Base-by-base conservation (phyloP, 2,888 invertebrate species). In the Acronicta leporina region DNA sequence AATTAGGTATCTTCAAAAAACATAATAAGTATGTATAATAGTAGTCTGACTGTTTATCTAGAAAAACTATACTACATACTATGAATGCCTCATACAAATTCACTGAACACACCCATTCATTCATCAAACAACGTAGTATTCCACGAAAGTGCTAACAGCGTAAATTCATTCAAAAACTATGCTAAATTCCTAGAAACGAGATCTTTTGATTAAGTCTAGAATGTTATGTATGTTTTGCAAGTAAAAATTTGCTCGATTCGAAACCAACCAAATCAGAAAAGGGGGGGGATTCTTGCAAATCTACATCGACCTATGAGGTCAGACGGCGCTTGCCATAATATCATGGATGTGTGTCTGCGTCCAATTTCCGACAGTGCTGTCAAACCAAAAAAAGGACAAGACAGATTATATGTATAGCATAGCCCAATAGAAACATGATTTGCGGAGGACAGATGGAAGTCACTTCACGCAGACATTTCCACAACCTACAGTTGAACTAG, bases 121-220 rank as follows among this genome's bases (percentile, higher is more conserved):
- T 54, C 40, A 5, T 11, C 33, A 16, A 46, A 13, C 4, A 33
- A 42, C 5, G 10, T 30, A 42, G 20, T 30, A 30, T 46, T 53
- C 44, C 11, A 38, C 11, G 25, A 45, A 25, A 45, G 8, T 13
- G n/a, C 14, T 44, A 11, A 7, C 20, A 42, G 20, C 1, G 6
- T 25, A 16, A n/a, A 43, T 46, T 49, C 43, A 45, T 10, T 43
- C 44, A 63, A 38, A 35, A 64, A 46, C 49, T 13, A n/a, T 9
- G 46, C 25, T 48, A 15, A 33, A 40, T 70, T 56, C 30, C 11
- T 14, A 54, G 47, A 57, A 70, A 46, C 11, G 27, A 4, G 13
- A 48, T 25, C 15, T 8, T 40, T 46, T 50, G 27, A 14, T 33
- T 30, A 49, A 44, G 15, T 52, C 44, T 52, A 16, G 16, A 44